These are phyloP conservation scores for Symphodus melops DNA, from an alignment of 2,113 vertebrate genomes.

Conservation along the genomic window DNA sequence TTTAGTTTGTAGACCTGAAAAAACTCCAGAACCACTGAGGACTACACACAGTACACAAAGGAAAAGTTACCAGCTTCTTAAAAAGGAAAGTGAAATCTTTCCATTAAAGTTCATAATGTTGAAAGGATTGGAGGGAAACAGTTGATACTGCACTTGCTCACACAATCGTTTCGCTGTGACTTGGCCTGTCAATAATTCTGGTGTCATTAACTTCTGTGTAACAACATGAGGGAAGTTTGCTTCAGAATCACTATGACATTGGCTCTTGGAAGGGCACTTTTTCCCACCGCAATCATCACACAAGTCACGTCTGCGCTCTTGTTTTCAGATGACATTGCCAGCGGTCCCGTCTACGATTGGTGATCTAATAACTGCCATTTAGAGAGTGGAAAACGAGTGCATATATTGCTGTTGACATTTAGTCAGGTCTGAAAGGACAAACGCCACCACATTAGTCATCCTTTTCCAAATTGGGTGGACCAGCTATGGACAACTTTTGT, in stretches of 20 bases:
- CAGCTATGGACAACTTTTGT: conserved; percentile 24
- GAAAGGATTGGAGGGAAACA: no score
- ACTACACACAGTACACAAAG: no score
- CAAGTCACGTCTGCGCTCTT: conserved; percentile 38
- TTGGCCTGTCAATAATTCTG: no score
- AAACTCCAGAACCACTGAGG: no score
- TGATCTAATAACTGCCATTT: conserved; percentile 42
- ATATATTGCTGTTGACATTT: conserved; percentile 53
- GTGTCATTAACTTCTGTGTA: background rate
- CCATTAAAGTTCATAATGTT: no score
- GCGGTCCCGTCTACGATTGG: conserved; percentile 33
- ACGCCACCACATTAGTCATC: conserved; percentile 44
- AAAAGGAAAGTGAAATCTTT: no score
- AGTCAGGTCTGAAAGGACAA: conserved; percentile 48
- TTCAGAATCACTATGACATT: conserved; percentile 31
- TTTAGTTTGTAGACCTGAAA: no score
- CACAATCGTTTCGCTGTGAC: no score
- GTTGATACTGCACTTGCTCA: no score
- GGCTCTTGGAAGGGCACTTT: conserved; percentile 25
- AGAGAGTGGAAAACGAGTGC: conserved; percentile 17
- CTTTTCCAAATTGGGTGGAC: conserved; percentile 10
- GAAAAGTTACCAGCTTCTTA: no score
- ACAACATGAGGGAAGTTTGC: conserved; percentile 25
- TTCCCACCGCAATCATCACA: conserved; percentile 16
- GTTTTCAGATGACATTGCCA: conserved; percentile 50